Evolutionary conservation across 2,113 vertebrate species (phyloP).

Genomic region (Anguilla japonica): DNA sequence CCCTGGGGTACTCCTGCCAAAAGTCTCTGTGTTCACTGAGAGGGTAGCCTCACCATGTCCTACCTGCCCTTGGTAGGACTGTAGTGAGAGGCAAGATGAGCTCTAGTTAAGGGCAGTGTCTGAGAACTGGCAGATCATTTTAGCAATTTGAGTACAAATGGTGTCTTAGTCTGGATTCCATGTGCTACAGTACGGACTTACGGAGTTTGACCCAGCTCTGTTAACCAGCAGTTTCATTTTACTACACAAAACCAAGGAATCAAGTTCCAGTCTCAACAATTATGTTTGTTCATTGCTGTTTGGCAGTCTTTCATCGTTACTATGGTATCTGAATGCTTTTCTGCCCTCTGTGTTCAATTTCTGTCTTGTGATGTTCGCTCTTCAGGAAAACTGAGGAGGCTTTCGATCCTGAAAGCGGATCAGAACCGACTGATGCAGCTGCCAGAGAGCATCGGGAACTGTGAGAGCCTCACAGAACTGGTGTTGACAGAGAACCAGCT

Average conservation of each 20-base stretch:
- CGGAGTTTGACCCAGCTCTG: neutral
- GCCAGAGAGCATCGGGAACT: constrained; percentile 89
- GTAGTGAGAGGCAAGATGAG: neutral
- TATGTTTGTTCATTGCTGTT: constrained; percentile 2
- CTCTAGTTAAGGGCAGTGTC: neutral
- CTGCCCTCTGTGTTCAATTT: neutral
- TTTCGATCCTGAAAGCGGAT: constrained; percentile 94
- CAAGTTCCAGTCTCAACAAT: neutral
- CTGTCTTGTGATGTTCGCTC: constrained; percentile 21
- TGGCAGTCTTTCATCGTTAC: neutral
- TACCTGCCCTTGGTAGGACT: neutral
- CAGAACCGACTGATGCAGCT: constrained; percentile 88
- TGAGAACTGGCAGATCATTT: neutral
- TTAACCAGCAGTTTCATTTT: neutral
- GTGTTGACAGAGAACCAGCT: constrained; percentile 95
- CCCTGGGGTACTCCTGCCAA: neutral
- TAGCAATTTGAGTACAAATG: neutral
- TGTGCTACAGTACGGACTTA: no score
- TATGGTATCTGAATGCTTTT: neutral
- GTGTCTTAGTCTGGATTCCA: neutral
- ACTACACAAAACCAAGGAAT: neutral
- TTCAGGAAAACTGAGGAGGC: constrained; percentile 83
- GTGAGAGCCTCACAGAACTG: constrained; percentile 92
- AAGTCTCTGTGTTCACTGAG: neutral
- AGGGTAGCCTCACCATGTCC: neutral